phyloP scores from a whole-genome alignment of 1,140 invertebrate genomes.

The Drosophila sechellia region DNA sequence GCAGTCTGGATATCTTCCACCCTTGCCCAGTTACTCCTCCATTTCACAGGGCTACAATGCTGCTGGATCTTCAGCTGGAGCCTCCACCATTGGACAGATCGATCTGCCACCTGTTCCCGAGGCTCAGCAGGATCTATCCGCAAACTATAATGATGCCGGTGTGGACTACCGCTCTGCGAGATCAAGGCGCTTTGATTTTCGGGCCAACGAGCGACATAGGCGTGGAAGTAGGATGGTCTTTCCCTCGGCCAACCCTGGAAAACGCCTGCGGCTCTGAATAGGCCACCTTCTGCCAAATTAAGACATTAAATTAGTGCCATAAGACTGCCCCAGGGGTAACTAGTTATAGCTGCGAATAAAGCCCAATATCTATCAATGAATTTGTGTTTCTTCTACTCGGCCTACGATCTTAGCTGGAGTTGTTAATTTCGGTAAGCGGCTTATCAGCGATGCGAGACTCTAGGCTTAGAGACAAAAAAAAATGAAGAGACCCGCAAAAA shows the following conservation, averaged over 20 bases:
- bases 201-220: conserved; percentile 55
- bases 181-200: conserved; percentile 46
- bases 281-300: conserved; percentile 42
- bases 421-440: conserved; percentile 66
- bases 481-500: conserved; percentile 13
- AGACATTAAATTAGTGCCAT: conserved; percentile 63
- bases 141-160: conserved; percentile 26
- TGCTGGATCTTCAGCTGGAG: neutral
- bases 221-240: conserved; percentile 58
- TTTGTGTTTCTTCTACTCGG: conserved; percentile 10
- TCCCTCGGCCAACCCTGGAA: conserved; percentile 40
- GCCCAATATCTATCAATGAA: conserved; percentile 46
- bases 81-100: conserved; percentile 14
- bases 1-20: conserved; percentile 36
- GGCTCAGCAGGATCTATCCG: conserved; percentile 47
- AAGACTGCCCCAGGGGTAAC: conserved; percentile 56
- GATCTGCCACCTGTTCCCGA: conserved; percentile 60
- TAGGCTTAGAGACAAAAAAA: conserved; percentile 27
- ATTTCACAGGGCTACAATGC: conserved; percentile 41
- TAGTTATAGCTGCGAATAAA: conserved; percentile 66
- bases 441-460: conserved; percentile 58
- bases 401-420: conserved; percentile 23
- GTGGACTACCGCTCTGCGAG: conserved; percentile 49
- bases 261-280: conserved; percentile 28
- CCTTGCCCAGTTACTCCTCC: conserved; percentile 46